These are phyloP conservation scores for Achatina immaculata DNA, from an alignment of 1,140 invertebrate genomes.

Conservation along the genomic window DNA sequence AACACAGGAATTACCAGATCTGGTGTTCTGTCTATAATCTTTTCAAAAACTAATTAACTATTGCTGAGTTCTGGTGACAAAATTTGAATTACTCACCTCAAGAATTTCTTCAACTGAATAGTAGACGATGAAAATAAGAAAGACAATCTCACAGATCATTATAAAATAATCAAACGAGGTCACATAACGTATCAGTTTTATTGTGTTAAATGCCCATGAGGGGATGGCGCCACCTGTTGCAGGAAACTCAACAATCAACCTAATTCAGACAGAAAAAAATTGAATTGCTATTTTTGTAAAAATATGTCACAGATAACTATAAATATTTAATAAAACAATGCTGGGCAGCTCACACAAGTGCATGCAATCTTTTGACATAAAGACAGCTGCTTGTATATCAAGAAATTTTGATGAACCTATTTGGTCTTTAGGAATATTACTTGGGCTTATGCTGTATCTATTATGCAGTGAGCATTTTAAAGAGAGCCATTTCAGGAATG, in stretches of 20 bases:
- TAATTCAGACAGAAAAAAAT: slow-evolving; percentile 51
- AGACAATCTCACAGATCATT: slow-evolving; percentile 74
- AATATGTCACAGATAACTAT: not conserved
- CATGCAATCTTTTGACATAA: too few species aligned
- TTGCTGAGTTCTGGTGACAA: not conserved
- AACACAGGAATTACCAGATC: too few species aligned
- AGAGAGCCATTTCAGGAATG: too few species aligned
- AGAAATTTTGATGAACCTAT: not conserved
- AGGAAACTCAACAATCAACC: slow-evolving; percentile 79
- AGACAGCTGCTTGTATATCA: not conserved
- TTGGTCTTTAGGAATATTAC: too few species aligned
- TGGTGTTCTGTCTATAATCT: too few species aligned
- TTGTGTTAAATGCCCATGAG: slow-evolving; percentile 73
- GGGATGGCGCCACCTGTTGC: slow-evolving; percentile 79
- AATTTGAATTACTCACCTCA: slow-evolving; percentile 67
- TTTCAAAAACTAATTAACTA: too few species aligned
- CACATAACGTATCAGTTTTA: slow-evolving; percentile 76
- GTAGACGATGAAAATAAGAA: slow-evolving; percentile 76
- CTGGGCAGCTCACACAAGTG: too few species aligned
- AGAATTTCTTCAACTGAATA: slow-evolving; percentile 77
- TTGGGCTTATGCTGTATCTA: too few species aligned
- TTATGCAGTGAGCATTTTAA: too few species aligned
- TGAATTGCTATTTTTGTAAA: not conserved
- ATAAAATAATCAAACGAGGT: slow-evolving; percentile 73
- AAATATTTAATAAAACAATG: not conserved